Evolutionary conservation across 2,113 vertebrate genomes (phyloP).

Genomic region (Laterallus jamaicensis): DNA sequence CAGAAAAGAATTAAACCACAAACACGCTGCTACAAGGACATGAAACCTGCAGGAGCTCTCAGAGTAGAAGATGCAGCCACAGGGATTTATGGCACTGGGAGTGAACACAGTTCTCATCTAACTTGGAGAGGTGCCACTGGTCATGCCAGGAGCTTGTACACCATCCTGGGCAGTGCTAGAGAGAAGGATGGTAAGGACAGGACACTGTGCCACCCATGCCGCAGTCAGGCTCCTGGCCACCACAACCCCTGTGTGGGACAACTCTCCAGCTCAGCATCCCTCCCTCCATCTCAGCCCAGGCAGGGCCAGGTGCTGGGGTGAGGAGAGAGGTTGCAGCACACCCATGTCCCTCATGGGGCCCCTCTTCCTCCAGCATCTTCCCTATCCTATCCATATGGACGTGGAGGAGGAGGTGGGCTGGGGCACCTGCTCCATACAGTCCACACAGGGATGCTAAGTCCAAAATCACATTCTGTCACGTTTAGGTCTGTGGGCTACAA

Average conservation of each 20-base stretch:
- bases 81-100: not conserved
- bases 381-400: not conserved
- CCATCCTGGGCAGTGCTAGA: not conserved
- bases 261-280: not conserved
- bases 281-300: not conserved
- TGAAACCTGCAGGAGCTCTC: not conserved
- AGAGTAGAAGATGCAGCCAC: not conserved
- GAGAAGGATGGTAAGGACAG: not conserved
- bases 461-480: not conserved
- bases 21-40: rapidly evolving
- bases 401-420: rapidly evolving
- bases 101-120: rapidly evolving
- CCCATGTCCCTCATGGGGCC: rapidly evolving
- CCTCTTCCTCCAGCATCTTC: not conserved
- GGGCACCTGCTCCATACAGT: rapidly evolving
- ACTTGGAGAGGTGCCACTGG: not conserved
- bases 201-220: rapidly evolving
- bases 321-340: not conserved
- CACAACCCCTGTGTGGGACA: rapidly evolving
- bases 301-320: not conserved
- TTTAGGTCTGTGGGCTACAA: not conserved
- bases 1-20: not conserved
- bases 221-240: not conserved
- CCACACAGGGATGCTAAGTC: rapidly evolving
- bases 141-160: too few relatives aligned